phyloP scores from a whole-genome alignment of 2,797 vertebrate genomes.

The Epinephelus coioides region DNA sequence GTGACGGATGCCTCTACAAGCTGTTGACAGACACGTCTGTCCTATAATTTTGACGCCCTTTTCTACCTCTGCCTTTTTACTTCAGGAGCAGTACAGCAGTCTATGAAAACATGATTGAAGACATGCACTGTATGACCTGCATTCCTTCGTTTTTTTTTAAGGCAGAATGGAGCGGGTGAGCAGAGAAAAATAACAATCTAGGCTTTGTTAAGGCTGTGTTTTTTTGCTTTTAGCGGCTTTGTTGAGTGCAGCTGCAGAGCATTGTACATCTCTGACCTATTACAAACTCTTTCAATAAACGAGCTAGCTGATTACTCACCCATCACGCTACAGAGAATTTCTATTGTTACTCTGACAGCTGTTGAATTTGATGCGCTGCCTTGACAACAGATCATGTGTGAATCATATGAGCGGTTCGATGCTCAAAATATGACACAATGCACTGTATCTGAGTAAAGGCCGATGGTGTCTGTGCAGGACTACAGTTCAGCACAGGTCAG shows the following conservation, averaged over 20 bases:
- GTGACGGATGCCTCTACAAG: neutral
- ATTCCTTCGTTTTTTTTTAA: neutral
- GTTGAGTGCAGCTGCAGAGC: slow-evolving; percentile 6
- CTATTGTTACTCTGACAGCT: neutral
- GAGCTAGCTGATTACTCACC: neutral
- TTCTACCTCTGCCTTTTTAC: neutral
- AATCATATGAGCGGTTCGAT: neutral
- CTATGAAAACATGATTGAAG: neutral
- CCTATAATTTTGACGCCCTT: neutral
- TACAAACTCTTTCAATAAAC: slow-evolving; percentile 16
- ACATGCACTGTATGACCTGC: neutral
- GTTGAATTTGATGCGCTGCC: neutral
- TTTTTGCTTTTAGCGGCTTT: slow-evolving; percentile 2
- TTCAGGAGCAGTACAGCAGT: neutral
- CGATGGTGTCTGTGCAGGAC: neutral
- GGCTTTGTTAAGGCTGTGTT: neutral
- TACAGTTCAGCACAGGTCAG: slow-evolving; percentile 15
- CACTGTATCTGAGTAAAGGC: neutral
- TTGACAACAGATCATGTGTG: slow-evolving; percentile 11
- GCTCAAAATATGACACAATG: neutral
- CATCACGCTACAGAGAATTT: neutral
- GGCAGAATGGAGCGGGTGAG: neutral
- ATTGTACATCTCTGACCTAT: slow-evolving; percentile 19
- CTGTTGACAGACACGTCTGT: neutral
- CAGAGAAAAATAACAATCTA: neutral